Base-by-base conservation (phyloP, 2,888 invertebrate species). In the Clivina fossor region DNA sequence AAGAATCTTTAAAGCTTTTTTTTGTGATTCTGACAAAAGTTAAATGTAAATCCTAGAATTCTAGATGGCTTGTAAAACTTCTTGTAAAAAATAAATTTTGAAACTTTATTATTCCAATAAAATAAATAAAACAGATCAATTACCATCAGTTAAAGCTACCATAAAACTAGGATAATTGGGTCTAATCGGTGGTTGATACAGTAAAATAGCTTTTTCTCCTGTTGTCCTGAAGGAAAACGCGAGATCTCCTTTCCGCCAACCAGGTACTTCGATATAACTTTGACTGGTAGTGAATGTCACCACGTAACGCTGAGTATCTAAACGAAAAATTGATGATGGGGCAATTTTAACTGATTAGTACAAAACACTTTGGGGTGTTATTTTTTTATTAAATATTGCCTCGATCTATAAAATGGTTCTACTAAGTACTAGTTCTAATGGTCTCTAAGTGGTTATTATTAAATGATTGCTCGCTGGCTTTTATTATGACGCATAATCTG, bases 191-290 rank as follows among this genome's bases (percentile, higher is more conserved):
- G 93, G 92, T 69, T 95, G 95, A 68, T 93, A 93, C 4, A 95
- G 74, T 19, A 96, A 76, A 61, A 95, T 90, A 2, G 93, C 94
- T 67, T 88, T 89, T 64, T 88, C 88, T 26, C 93, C 91, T 1
- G 93, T 93, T 0, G 95, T 95, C 60, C 93, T 80, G 69, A 95
- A 95, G 64, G 93, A 93, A 74, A 95, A 92, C 0, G 92, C 91
- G 60, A 95, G 86, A 68, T 93, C 93, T 1, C 93, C 93, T 67
- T 91, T 90, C 56, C 90, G 80, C 95, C 95, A 95, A 0, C 93
- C 92, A 0, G 92, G 93, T 1, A 94, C 92, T 76, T 93, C 91
- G 62, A 96, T 88, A 71, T 90, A 94, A 0, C 93, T 93, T 64
- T 92, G 91, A 20, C 90, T 90, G 1, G 93, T 93, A 40, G 93